These are phyloP conservation scores for Meloidogyne chitwoodi DNA, from an alignment of 1,140 invertebrate genomes.

Conservation along the genomic window DNA sequence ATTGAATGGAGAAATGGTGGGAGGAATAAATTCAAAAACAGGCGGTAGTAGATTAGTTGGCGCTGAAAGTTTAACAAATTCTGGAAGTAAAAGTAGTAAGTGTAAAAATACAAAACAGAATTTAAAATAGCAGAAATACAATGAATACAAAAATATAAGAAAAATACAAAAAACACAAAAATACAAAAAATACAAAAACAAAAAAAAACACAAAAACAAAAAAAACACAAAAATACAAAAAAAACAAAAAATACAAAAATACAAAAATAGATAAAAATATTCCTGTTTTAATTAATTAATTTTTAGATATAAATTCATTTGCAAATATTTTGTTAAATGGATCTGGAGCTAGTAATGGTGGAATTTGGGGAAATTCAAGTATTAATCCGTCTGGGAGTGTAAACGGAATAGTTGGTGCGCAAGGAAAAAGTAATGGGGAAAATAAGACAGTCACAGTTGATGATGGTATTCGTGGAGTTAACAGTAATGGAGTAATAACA, in stretches of 20 bases:
- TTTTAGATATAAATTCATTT: conserved; percentile 7
- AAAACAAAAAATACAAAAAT: neutral
- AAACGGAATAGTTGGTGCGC: neutral
- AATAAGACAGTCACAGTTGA: conserved; percentile 5
- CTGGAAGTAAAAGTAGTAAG: neutral
- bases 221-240: neutral
- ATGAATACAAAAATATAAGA: neutral
- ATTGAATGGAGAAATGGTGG: neutral
- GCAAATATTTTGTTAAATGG: conserved; percentile 6
- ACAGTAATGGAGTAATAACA: neutral
- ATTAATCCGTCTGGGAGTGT: neutral
- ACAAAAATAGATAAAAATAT: no score
- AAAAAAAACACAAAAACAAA: neutral
- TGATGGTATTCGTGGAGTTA: neutral
- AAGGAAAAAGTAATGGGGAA: neutral
- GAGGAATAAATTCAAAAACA: neutral
- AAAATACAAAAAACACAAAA: neutral
- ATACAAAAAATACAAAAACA: neutral
- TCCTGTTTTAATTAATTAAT: no score
- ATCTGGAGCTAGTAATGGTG: conserved; percentile 7
- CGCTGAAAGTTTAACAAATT: conserved; percentile 3
- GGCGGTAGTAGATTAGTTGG: conserved; percentile 13
- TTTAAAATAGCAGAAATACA: neutral
- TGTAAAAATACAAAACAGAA: neutral
- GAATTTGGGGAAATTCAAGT: conserved; percentile 9